Percentiles rank a stretch among this genome's conserved stretches.
Conservation (phyloP, 2,113 vertebrate species). For the Dendrocopos noguchii region DNA sequence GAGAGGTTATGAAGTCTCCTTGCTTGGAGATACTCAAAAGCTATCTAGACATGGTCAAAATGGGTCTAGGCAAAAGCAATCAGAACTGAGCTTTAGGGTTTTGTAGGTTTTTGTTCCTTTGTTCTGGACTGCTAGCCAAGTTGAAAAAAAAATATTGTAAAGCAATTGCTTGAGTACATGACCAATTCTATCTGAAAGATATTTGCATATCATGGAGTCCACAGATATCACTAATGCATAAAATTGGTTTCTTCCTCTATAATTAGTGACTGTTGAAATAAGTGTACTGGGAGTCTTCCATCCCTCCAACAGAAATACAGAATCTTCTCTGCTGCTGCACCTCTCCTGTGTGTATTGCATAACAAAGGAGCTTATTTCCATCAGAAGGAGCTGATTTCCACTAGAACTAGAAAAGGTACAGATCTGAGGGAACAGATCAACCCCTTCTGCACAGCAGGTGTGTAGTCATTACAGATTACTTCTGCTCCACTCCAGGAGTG, state of each 20-base stretch:
- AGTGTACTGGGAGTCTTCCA: background rate
- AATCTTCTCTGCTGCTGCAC: background rate
- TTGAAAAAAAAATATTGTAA: background rate
- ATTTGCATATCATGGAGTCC: background rate
- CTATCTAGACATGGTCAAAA: background rate
- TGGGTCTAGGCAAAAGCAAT: background rate
- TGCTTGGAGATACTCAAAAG: background rate
- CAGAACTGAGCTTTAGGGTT: background rate
- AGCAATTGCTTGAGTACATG: background rate
- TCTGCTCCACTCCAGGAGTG: background rate
- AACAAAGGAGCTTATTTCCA: background rate
- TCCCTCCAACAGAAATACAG: background rate
- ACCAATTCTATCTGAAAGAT: background rate
- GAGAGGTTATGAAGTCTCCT: background rate
- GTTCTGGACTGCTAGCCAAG: background rate
- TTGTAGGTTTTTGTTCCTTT: background rate
- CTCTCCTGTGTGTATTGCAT: background rate
- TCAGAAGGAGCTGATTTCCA: background rate
- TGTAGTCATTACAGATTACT: background rate
- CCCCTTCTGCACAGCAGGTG: background rate
- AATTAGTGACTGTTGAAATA: background rate
- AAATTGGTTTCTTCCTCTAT: background rate
- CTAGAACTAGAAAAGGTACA: background rate
- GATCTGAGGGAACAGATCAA: background rate
- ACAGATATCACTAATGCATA: background rate